phyloP scores from a whole-genome alignment of 2,888 invertebrate genomes.

The Dryobotodes eremita region DNA sequence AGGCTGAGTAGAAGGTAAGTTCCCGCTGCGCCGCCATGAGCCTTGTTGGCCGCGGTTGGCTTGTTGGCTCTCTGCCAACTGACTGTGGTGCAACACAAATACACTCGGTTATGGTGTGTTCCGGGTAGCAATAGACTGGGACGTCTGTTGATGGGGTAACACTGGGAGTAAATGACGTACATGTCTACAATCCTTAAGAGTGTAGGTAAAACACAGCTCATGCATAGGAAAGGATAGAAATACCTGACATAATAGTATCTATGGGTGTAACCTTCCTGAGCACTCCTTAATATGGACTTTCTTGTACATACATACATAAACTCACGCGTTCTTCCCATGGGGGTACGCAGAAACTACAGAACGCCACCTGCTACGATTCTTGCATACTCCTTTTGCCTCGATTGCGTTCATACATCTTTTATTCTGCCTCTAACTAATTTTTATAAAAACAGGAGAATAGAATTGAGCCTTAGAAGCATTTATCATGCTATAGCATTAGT shows the following conservation, averaged over 20 bases:
- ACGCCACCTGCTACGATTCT: too few relatives aligned
- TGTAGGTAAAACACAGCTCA: not conserved
- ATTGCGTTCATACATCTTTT: too few relatives aligned
- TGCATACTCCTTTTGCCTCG: too few relatives aligned
- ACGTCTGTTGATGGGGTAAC: slow-evolving; percentile 5
- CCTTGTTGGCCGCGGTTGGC: slow-evolving; percentile 3
- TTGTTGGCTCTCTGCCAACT: slow-evolving; percentile 42
- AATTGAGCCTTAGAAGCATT: not conserved
- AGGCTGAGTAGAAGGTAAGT: slow-evolving; percentile 4
- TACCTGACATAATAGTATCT: not conserved
- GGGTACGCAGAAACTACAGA: too few relatives aligned
- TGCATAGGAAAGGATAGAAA: not conserved
- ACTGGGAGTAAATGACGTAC: not conserved
- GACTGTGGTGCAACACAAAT: slow-evolving; percentile 13
- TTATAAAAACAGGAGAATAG: not conserved
- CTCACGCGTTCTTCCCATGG: too few relatives aligned
- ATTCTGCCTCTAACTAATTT: not conserved
- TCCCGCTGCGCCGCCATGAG: not conserved
- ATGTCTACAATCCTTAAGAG: not conserved
- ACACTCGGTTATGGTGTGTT: slow-evolving; percentile 16
- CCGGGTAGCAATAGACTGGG: slow-evolving; percentile 3
- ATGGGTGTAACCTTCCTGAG: not conserved
- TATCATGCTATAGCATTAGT: not conserved
- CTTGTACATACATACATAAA: too few relatives aligned
- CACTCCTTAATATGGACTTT: not conserved